Base-by-base conservation (phyloP, 2,797 vertebrate species). In the Aphelocoma californica region DNA sequence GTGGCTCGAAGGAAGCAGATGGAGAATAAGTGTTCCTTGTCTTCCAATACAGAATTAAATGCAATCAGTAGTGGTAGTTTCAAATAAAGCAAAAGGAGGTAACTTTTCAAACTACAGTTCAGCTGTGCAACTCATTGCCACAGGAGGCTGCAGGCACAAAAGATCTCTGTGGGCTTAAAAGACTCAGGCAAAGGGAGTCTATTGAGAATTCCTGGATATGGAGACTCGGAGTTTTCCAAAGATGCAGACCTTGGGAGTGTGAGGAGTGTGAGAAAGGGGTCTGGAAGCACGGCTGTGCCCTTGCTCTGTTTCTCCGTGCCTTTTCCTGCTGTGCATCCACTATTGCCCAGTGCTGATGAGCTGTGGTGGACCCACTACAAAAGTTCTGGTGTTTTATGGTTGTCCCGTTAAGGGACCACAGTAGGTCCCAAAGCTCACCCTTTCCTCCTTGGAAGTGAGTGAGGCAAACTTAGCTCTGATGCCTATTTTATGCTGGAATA, bases 401-500 rank as follows among this genome's bases (percentile, higher is more conserved):
- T 67, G 28, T 34, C 32, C 10, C 13, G 31, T 61, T 40, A 54
- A 26, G 50, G 11, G 31, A 58, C 80, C 28, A 75, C 45, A 86
- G 26, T 44, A 24, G 90, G 18, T 29, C 34, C 13, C 50, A 88
- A 75, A 83, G 19, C 32, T 88, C 53, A 64, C 7, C 9, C 21
- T 75, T 78, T 88, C 54, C 36, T 93, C 40, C 87, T 67, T 26
- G 4, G 38, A 77, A 93, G 9, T 40, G 44, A 94, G 45, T 10
- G 12, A 86, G 29, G 36, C 32, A 88, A 93, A 94, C 82, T 83
- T 88, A 94, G 70, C 36, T 73, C 66, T 73, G 54, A 62, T 81
- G 14, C 62, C 16, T 93, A 34, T 86, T 96, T 94, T 92, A 93
- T 66, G 54, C 58, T 84, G 58, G 51, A 86, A 96, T 91, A 93